A percentile compares a stretch with the other conserved stretches of the same genome.
These are phyloP conservation scores for Brachyhypopomus occidentalis DNA, from an alignment of 2,113 vertebrate species.

Conservation along the genomic window DNA sequence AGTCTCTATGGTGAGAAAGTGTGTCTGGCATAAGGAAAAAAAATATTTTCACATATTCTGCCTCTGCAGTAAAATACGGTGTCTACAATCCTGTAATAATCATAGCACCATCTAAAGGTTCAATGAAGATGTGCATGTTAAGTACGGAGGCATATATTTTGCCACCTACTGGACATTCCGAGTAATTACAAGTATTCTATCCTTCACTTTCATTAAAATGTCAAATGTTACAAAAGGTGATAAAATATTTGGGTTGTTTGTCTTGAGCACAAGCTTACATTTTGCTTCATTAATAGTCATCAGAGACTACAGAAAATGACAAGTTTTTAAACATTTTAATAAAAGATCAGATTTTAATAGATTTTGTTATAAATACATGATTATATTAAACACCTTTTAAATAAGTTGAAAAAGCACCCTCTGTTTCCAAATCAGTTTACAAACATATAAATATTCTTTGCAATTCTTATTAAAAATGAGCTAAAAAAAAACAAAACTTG, in stretches of 20 bases:
- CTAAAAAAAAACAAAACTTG: conserved; percentile 12
- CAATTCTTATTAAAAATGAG: conserved; percentile 45
- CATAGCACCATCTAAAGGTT: conserved; percentile 46
- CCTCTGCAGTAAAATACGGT: neutral
- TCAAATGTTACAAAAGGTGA: neutral
- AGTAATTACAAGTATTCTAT: neutral
- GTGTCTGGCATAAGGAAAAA: neutral
- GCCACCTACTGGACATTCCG: neutral
- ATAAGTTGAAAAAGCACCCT: conserved; percentile 64
- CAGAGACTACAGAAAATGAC: neutral
- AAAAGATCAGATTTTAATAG: conserved; percentile 71
- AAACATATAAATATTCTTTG: conserved; percentile 58
- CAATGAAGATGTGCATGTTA: neutral
- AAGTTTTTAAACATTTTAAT: conserved; percentile 47
- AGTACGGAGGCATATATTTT: neutral
- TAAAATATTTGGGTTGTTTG: neutral
- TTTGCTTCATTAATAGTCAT: neutral
- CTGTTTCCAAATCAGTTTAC: conserved; percentile 49
- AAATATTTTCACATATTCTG: neutral
- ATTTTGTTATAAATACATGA: conserved; percentile 75
- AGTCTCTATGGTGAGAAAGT: neutral
- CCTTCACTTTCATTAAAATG: neutral
- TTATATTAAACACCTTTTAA: conserved; percentile 69
- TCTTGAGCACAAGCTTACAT: neutral
- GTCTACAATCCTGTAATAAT: neutral